Base-by-base conservation (phyloP, 2,797 vertebrate genomes). In the Anguilla pacifica region DNA sequence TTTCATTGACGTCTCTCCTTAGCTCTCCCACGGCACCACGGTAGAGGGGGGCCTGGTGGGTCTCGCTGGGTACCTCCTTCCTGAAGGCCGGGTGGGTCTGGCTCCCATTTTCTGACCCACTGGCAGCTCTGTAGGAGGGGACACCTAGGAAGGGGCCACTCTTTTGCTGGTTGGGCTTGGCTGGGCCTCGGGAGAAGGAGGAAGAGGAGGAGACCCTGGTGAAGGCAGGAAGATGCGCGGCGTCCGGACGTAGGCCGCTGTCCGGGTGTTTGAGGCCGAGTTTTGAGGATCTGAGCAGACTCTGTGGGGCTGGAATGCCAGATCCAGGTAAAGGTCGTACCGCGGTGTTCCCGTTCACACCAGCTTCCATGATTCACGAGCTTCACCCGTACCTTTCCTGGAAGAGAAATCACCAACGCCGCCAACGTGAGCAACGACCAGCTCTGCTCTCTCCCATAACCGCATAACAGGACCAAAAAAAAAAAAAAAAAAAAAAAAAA, bases 271-370 rank as follows among this genome's bases (percentile, higher is more conserved):
- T 94, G 89, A 91, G 86, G 87, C 92, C 95, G 79, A 93, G 90
- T 91, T 96, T 96, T 79, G 97, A 94, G 64, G 95, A 94, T 10
- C 94, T 91, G 2, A 92, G 90, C 0, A 91, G 87, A 2, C 92
- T 85, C 0, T 93, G 94, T 7, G 97, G 96, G 90, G 96, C 96
- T 0, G 96, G 96, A 92, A 97, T 97, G 86, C 95, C 94, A 0
- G 97, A 95, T 85, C 91, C 86, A 13, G 92, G 94, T 90, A 95
- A 96, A 84, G 91, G 92, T 88, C 96, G 95, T 89, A 96, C 90
- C 0, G 95, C 70, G 0, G 95, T 91, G 92, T 95, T 97, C 91
- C 97, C 35, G 13, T 96, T 96, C 93, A 96, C 92, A 72, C 89
- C 95, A 55, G 95, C 92, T 31, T 96, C 97, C 97, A 97, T 97